Base-by-base conservation (phyloP, 2,113 vertebrate genomes). In the Apus apus region DNA sequence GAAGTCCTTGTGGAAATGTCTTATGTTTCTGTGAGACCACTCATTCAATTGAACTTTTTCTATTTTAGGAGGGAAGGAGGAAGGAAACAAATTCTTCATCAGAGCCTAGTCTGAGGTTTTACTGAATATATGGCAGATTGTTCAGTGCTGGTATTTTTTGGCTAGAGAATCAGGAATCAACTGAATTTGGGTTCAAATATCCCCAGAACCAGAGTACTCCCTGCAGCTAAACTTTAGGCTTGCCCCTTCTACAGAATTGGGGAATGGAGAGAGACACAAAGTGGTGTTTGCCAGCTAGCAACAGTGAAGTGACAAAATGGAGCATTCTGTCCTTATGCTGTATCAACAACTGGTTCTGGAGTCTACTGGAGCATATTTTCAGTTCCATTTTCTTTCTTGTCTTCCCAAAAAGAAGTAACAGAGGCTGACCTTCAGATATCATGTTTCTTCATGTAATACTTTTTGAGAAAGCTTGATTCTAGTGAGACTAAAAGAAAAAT, bases 301-400 rank as follows among this genome's bases (percentile, higher is more conserved):
- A 56, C 9, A 57, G 18, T 13, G 13, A 40, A 58, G n/a, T 56
- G 74, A 29, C 40, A 73, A 89, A 89, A 82, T 8, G 13, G 32
- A 60, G 17, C 0, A 0, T 40, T 65, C 12, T 78, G 12, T 75
- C 8, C 13, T 67, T 30, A n/a, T 0, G 1, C 34, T 10, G 18
- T 48, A 36, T 32, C 43, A 76, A 48, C 25, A 68, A 77, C 9
- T 0, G 1, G 7, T 51, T 76, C 62, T 83, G 43, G 18, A 85
- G 43, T 58, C 13, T 77, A 70, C 54, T 30, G 60, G 48, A 23
- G 54, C 6, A 15, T 18, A 6, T 54, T 92, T 83, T 29, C 7
- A 11, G 14, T 78, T 87, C 30, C 17, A 8, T 73, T 54, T 73
- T 81, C 18, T 65, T 72, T 75, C 64, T 76, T 74, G 13, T 8